Conservation (phyloP, 2,888 invertebrate genomes). For the Eremobia ochroleuca region DNA sequence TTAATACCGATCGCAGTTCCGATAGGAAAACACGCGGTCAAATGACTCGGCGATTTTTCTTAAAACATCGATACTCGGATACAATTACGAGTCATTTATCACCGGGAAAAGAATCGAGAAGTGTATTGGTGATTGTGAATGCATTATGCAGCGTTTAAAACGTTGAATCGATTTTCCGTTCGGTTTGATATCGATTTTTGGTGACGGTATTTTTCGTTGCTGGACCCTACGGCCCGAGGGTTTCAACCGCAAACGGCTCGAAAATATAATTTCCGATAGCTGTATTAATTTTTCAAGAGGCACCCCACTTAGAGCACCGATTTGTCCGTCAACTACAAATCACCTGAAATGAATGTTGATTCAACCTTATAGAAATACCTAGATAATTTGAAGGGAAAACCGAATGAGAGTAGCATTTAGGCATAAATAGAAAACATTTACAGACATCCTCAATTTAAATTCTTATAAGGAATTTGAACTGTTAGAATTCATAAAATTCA, state of each 20-base stretch:
- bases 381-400: too few species aligned
- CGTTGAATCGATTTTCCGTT: slow-evolving; percentile 62
- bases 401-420: too few species aligned
- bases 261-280: too few species aligned
- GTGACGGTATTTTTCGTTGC: slow-evolving; percentile 20
- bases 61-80: slow-evolving; percentile 79
- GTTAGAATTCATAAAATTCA: too few species aligned
- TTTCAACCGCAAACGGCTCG: too few species aligned
- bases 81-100: slow-evolving; percentile 86
- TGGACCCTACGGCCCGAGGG: too few species aligned
- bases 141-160: slow-evolving; percentile 58
- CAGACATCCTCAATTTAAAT: too few species aligned
- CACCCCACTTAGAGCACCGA: not conserved
- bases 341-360: not conserved
- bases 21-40: slow-evolving; percentile 64
- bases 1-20: slow-evolving; percentile 42
- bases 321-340: not conserved
- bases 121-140: slow-evolving; percentile 67
- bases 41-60: slow-evolving; percentile 81
- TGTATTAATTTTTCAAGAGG: not conserved
- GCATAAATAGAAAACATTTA: too few species aligned
- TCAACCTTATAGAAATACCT: not conserved
- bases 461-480: too few species aligned
- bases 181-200: slow-evolving; percentile 30
- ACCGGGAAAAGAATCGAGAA: slow-evolving; percentile 60